Evolutionary conservation across 2,797 vertebrate genomes (phyloP), one percentile per base, ranked within the genome.

Genomic region (Neosalanx taihuensis): DNA sequence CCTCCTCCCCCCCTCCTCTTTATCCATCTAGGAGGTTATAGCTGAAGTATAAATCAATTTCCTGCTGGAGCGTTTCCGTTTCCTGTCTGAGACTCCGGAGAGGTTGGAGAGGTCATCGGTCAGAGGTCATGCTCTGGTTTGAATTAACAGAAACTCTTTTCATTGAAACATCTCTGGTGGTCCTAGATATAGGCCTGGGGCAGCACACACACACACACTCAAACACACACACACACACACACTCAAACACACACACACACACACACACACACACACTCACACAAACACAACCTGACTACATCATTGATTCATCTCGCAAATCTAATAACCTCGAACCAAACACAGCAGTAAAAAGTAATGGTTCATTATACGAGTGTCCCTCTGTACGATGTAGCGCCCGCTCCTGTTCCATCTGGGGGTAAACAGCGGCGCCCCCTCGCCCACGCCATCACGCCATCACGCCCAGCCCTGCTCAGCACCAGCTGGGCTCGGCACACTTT

Each of bases 311-410:
- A 86, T 81, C 81, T 84, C 84, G 81, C 79, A 86, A 88, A 90
- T 89, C 79, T 83, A 88, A 89, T 89, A 83, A 89, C 77, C 73
- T 82, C 77, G 84, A 84, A 87, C 88, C 88, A 87, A 88, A 89
- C 83, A 82, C 79, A 86, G 87, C 83, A 77, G 85, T 88, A 87
- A 88, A 89, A 87, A 77, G 76, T 85, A 88, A 87, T 84, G 85
- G 83, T 68, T 87, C 84, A 85, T 88, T 90, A 86, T 84, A 87
- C 37, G 81, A 87, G 81, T 72, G 6, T 37, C 35, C 10, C 35
- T 77, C 72, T 76, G 82, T 77, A 79, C 76, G 46, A 4, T 18
- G 15, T 1, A 2, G 12, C 5, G 4, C 7, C 5, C 23, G 37
- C 35, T 17, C 20, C n/a, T 13, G 26, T 12, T 9, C 1, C 49